Evolutionary conservation across 2,888 invertebrate species (phyloP), one percentile per base, ranked within the genome.

Genomic region (Andricus curvator): DNA sequence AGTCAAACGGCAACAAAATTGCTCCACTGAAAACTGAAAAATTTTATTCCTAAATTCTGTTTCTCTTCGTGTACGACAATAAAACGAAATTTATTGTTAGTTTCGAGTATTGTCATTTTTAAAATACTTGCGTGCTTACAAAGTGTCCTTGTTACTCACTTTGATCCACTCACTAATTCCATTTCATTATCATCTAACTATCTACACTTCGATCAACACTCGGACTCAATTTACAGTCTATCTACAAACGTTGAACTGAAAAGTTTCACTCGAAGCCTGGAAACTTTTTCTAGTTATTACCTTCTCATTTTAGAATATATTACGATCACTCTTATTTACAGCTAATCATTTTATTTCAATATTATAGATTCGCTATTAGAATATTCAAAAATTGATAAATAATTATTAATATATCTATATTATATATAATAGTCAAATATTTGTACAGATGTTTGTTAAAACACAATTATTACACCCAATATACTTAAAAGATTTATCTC

Each of bases 211-310:
- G 13, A 33, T 74, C 51, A 74, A 56, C 74, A 51, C 74, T 56
- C 74, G 74, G 74, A 74, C 74, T 74, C 74, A 37, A 74, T 74
- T 74, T 68, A 68, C 48, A 68, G 20, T 68, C 56, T 74, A 56
- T 74, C 74, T 37, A 56, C 74, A 37, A 33, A 74, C 20, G 51
- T 56, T 60, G 33, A 74, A 33, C 22, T 56, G 56, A 56, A 74
- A 74, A 51, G 22, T 56, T 74, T 56, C 74, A 74, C 33, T 22
- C n/a, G 56, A 74, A 56, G 56, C 56, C 37, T 33, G 2, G 13
- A 56, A 74, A 51, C 11, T 33, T 56, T 11, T 15, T 60, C 33
- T 56, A 11, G 15, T 29, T 29, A 29, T 29, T 48, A 44, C n/a
- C 11, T 48, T 48, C 8, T 44, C n/a, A n/a, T n/a, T 74, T 74